Evolutionary conservation across 2,888 invertebrate genomes (phyloP), one percentile per base, ranked within the genome.

Genomic region (Melipona beecheii): DNA sequence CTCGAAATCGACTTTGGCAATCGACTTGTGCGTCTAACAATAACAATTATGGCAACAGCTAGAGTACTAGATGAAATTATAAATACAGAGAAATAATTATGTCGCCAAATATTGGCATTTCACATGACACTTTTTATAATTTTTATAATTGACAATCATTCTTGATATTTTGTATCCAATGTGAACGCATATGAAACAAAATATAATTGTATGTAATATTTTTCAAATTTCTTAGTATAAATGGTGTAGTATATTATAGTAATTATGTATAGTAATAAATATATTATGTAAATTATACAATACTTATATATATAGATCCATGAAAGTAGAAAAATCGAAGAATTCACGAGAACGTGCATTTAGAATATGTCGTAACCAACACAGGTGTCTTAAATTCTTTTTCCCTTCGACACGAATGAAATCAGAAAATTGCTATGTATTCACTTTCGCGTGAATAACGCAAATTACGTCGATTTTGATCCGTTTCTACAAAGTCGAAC

Each of bases 401-500:
- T 60, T 49, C 19, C 27, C 24, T 49, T 27, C 17, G 17, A 24
- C 21, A 6, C 36, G 6, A 6, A 36, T 6, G n/a, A 58, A 24
- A 36, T 36, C 21, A 31, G 19, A 64, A 64, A 31, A 31, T 13
- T 11, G 13, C 11, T 11, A 11, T 11, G 19, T 64, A 65, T 6
- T 36, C 15, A 36, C 15, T 17, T 36, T 9, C 13, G 11, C 52
- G 13, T 31, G 31, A 21, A 13, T 31, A 64, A 64, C 31, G 2
- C 2, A 21, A 31, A 21, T 64, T 21, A 11, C 2, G 2, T 4
- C 2, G 13, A 13, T 75, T n/a, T 50, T 50, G 31, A 27, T 52
- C 19, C 36, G 27, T 52, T 65, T 52, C 27, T 66, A 71, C 43
- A 71, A 78, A 71, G 50, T 66, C 31, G 19, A 78, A 50, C 65